Evolutionary conservation across 2,888 invertebrate genomes (phyloP), one percentile per base, ranked within the genome.

Genomic region (Pristionchus japonicus): DNA sequence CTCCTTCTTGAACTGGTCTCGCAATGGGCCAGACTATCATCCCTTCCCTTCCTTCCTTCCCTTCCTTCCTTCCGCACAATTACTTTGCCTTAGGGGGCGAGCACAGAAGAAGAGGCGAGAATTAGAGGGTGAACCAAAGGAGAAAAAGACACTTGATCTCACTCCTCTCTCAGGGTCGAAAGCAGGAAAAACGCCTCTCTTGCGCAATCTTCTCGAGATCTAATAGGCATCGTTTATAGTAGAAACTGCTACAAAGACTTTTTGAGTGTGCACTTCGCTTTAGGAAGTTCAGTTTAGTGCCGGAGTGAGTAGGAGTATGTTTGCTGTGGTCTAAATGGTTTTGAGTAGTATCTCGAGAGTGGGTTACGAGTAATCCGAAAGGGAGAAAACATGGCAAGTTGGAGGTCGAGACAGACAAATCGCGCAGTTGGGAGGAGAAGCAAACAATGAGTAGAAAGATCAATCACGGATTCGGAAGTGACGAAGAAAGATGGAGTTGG

Each of bases 31-130:
- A 77, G 77, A 77, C 77, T 77, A 77, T 77, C 27, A 77, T 77
- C 70, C n/a, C n/a, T 40, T 47, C 77, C 77, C 43, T 27, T 47
- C 77, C 40, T 74, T 15, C 70, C 70, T 40, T 47, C 77, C 77
- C 43, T 27, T 47, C 77, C 40, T 74, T 15, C 70, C 70, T 77
- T 77, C 77, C 77, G 43, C 43, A 40, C 77, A 77, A 77, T 77
- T 77, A 77, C 77, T 77, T 77, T 77, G 77, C 77, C 77, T 77
- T 77, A 77, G 77, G 77, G 74, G 52, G 7, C 17, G 82, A 49
- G 80, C 20, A n/a, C n/a, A 49, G 31, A 31, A n/a, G 80, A 80
- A 49, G 49, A 80, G 52, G 49, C 37, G 82, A 83, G 82, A 83
- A 43, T 40, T 40, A 83, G 82, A 83, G 52, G 77, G n/a, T 43